Evolutionary conservation across 1,140 invertebrate species (phyloP).

Genomic region (Arion vulgaris): DNA sequence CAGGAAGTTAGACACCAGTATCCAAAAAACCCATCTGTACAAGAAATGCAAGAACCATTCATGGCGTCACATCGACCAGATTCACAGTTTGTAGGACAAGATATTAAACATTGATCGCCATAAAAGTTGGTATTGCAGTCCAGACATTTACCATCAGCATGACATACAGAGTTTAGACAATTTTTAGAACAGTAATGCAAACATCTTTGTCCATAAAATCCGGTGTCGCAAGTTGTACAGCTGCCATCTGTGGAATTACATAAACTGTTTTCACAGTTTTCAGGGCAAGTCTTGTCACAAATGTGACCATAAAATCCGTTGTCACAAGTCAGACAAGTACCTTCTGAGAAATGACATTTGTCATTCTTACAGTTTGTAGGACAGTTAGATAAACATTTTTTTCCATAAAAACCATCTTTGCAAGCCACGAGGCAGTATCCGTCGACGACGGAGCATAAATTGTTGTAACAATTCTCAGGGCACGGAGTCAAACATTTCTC

Average conservation of each 20-base stretch:
- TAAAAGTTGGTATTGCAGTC: neutral
- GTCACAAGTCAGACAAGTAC: neutral
- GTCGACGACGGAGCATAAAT: neutral
- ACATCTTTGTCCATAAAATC: neutral
- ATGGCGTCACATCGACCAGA: neutral
- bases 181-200: neutral
- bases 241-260: neutral
- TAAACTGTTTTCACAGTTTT: neutral
- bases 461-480: neutral
- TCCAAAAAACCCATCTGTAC: neutral
- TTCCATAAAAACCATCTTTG: neutral
- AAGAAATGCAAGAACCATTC: neutral
- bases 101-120: neutral
- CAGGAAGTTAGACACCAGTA: neutral
- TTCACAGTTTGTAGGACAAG: neutral
- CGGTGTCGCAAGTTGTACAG: neutral
- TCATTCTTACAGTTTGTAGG: neutral
- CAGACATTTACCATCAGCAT: neutral
- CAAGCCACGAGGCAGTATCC: neutral
- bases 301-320: neutral
- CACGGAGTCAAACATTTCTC: neutral
- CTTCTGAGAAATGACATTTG: neutral
- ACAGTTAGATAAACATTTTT: neutral
- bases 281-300: neutral
- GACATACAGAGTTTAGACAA: neutral